Conservation (phyloP, 2,113 vertebrate genomes). For the Actenoides hombroni region DNA sequence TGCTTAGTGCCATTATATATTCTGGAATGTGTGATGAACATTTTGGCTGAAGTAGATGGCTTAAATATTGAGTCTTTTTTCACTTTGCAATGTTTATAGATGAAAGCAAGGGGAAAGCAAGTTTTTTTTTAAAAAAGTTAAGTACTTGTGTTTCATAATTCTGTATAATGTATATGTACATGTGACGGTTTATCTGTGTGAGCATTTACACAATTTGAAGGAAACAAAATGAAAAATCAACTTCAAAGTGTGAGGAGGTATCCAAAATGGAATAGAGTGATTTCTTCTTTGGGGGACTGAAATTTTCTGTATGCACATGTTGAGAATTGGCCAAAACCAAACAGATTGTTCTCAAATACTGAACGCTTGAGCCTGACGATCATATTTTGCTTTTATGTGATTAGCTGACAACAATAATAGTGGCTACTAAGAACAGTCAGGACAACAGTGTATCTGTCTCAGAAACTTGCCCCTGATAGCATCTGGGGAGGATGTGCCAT, state of each 20-base stretch:
- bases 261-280: background rate
- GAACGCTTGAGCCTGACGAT: background rate
- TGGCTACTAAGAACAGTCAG: background rate
- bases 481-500: rapidly evolving
- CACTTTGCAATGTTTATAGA: background rate
- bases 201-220: background rate
- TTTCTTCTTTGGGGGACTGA: background rate
- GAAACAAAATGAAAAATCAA: background rate
- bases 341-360: background rate
- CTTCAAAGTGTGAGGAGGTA: background rate
- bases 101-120: background rate
- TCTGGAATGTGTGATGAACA: background rate
- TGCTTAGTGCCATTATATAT: background rate
- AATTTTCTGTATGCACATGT: background rate
- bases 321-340: background rate
- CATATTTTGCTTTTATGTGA: background rate
- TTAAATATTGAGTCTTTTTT: background rate
- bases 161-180: background rate
- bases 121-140: background rate
- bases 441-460: rapidly evolving
- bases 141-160: background rate
- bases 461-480: background rate
- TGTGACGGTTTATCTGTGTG: background rate
- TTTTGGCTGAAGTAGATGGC: background rate
- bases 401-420: background rate